Conservation (phyloP, 2,888 invertebrate species). For the Cantharis rufa region DNA sequence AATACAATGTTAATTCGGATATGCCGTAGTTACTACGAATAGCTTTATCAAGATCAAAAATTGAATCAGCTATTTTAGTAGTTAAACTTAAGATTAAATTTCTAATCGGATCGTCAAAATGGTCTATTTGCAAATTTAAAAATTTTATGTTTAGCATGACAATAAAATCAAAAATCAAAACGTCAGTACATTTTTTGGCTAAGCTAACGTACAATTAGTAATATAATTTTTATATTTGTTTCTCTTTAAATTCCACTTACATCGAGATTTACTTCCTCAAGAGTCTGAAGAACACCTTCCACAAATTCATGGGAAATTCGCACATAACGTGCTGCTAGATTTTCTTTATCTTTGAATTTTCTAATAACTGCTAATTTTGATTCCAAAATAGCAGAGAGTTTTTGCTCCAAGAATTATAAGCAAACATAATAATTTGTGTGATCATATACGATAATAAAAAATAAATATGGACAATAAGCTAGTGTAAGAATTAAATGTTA, state of each 20-base stretch:
- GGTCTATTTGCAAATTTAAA: neutral
- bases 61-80: neutral
- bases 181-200: too few relatives aligned
- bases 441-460: too few relatives aligned
- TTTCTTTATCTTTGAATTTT: neutral
- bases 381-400: neutral
- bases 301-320: neutral
- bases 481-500: too few relatives aligned
- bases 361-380: neutral
- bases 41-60: neutral
- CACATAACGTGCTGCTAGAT: neutral
- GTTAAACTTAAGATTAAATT: neutral
- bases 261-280: neutral
- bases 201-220: too few relatives aligned
- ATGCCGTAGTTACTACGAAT: neutral
- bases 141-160: too few relatives aligned
- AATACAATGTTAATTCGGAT: neutral
- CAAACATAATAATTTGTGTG: too few relatives aligned
- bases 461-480: too few relatives aligned
- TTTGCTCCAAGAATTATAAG: too few relatives aligned
- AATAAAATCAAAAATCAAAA: too few relatives aligned
- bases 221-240: too few relatives aligned
- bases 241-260: too few relatives aligned
- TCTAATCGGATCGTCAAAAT: neutral
- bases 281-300: neutral